These are phyloP conservation scores for Cyclargus thomasi DNA, from an alignment of 1,140 invertebrate genomes.

Conservation along the genomic window DNA sequence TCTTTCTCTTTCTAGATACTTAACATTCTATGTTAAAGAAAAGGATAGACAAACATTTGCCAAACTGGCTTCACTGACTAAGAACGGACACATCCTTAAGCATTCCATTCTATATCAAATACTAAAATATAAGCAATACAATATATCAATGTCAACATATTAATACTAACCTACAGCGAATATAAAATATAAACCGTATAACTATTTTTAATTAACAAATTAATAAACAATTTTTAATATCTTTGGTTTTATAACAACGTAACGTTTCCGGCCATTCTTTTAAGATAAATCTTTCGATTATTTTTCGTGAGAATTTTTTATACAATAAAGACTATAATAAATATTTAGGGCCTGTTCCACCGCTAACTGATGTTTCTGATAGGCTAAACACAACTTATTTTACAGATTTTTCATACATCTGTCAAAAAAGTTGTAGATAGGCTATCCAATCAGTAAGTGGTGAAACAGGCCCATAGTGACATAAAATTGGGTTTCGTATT, in stretches of 20 bases:
- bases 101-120: not conserved
- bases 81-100: not conserved
- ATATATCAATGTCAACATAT: conserved; percentile 10
- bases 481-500: too few species aligned
- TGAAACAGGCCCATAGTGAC: too few species aligned
- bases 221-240: conserved; percentile 12
- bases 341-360: too few species aligned
- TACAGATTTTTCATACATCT: too few species aligned
- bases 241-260: conserved; percentile 9
- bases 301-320: not conserved
- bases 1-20: not conserved
- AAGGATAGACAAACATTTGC: not conserved
- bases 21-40: not conserved
- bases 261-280: not conserved
- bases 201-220: conserved; percentile 1
- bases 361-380: too few species aligned
- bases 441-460: too few species aligned
- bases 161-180: not conserved
- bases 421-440: too few species aligned
- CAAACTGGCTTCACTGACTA: not conserved
- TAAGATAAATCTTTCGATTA: not conserved
- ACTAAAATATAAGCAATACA: conserved; percentile 7
- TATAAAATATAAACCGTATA: conserved; percentile 1
- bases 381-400: too few species aligned
- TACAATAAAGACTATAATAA: not conserved